Evolutionary conservation across 2,797 vertebrate genomes (phyloP).

Genomic region (Perodicticus potto): DNA sequence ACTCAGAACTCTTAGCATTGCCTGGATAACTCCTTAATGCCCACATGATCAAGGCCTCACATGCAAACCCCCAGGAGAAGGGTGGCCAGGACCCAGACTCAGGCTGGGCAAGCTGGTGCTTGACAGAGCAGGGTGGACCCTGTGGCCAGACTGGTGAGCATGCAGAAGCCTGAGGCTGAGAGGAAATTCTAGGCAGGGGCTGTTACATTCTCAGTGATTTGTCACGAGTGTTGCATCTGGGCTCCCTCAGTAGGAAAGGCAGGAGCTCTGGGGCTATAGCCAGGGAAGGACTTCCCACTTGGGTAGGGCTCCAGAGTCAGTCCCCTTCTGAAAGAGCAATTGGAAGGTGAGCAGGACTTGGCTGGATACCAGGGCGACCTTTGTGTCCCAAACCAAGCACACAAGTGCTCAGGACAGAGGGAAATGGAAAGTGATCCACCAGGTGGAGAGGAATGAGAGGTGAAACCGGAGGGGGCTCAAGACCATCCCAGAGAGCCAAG

Average conservation of each 20-base stretch:
- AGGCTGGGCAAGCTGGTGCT: background rate
- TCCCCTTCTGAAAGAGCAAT: background rate
- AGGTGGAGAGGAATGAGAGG: background rate
- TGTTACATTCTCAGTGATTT: background rate
- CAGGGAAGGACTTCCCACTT: background rate
- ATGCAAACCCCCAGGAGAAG: background rate
- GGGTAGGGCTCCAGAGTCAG: background rate
- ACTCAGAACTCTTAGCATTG: background rate
- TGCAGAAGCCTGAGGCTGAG: background rate
- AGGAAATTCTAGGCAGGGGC: background rate
- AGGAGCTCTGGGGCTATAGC: background rate
- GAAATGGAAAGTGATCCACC: background rate
- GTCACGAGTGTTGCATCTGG: background rate
- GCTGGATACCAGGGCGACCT: background rate
- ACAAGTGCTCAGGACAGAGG: background rate
- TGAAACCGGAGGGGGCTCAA: background rate
- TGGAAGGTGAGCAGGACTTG: background rate
- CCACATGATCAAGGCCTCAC: background rate
- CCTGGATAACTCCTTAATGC: background rate
- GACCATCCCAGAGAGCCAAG: background rate
- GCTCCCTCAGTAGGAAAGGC: background rate
- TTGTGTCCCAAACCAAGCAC: background rate
- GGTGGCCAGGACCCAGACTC: background rate
- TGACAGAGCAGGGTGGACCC: background rate
- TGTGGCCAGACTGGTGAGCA: background rate